Evolutionary conservation across 1,140 invertebrate species (phyloP), one percentile per base, ranked within the genome.

Genomic region (Zaprionus capensis): DNA sequence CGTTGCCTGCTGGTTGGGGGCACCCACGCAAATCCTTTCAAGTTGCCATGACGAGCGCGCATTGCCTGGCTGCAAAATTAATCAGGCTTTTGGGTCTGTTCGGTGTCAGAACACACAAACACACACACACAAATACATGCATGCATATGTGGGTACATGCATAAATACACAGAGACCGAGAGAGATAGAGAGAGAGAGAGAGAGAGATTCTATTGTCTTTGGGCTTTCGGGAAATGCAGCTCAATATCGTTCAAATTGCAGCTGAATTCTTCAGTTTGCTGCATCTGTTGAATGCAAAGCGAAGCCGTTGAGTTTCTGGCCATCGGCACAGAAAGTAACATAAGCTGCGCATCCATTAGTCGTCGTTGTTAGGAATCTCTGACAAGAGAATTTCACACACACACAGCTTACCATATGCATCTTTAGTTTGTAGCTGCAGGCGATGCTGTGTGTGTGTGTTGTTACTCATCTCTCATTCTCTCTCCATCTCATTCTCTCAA

Each of bases 21-120:
- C 71, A 62, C 28, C 49, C 57, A 74, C 65, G 55, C 44, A 73
- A 69, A 56, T 75, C 72, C 72, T 71, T 64, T 46, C 49, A 7
- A 24, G 53, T 71, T 70, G 51, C 58, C 53, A 72, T 67, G 71
- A 53, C 63, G 44, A 31, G 34, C 55, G 56, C 55, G 46, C 46
- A 24, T 24, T 51, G 17, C 49, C 31, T 46, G 36, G 62, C 61
- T 66, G 61, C 41, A 49, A 61, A 76, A 76, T 71, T 71, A 71
- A 71, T 76, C 73, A 65, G 69, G 46, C 38, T 58, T 65, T 61
- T 3, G 22, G 58, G 9, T 51, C 20, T 22, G 46, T 20, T 49
- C 17, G 9, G 46, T 49, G 20, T 22, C 46, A 49, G 46, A 20
- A 20, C 17, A 17, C 46, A 49, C 46, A 49, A 7, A 49, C 20